These are phyloP conservation scores for Hybognathus amarus DNA, from an alignment of 2,797 vertebrate species.

Conservation along the genomic window DNA sequence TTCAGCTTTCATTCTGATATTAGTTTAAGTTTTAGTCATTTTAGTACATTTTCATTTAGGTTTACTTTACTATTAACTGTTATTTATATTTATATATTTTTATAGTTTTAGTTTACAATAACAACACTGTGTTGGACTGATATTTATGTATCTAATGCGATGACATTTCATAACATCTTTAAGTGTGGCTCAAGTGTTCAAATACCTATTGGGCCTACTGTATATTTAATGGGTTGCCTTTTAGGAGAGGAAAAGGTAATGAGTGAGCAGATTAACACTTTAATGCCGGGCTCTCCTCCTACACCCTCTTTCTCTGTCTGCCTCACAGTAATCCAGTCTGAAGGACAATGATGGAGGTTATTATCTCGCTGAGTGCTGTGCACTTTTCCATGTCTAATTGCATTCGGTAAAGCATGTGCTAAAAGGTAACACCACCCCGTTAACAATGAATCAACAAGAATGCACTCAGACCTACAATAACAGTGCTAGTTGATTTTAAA, in stretches of 20 bases:
- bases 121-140: background rate
- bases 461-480: background rate
- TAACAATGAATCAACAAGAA: background rate
- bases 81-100: background rate
- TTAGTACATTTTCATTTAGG: too few relatives aligned
- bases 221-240: constrained; percentile 61
- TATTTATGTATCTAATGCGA: background rate
- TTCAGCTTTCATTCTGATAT: too few relatives aligned
- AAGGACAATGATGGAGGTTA: constrained; percentile 29
- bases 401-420: constrained; percentile 28
- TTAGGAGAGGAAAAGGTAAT: constrained; percentile 33
- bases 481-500: background rate
- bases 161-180: background rate
- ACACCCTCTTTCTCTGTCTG: constrained; percentile 24
- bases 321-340: constrained; percentile 33
- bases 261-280: constrained; percentile 58
- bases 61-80: background rate
- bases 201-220: constrained; percentile 48
- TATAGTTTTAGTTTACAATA: background rate
- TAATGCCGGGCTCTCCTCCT: constrained; percentile 45
- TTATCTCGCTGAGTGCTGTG: constrained; percentile 29
- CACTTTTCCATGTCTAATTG: constrained; percentile 40
- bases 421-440: constrained; percentile 31
- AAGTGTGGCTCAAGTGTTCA: constrained; percentile 12
- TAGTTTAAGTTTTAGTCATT: background rate